Evolutionary conservation across 2,888 invertebrate genomes (phyloP).

Genomic region (Drosophila kuntzei): DNA sequence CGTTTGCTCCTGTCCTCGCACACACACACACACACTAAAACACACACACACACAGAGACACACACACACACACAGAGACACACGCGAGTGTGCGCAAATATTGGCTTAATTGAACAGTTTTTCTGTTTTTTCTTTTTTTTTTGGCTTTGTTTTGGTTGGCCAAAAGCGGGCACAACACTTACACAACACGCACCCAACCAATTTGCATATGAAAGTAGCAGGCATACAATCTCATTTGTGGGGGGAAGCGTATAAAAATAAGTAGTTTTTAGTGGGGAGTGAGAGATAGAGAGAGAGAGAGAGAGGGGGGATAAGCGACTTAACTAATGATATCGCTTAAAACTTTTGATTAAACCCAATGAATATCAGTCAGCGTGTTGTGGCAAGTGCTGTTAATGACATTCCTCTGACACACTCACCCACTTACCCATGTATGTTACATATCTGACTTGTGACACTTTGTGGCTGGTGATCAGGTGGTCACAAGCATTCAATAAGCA

Average conservation of each 20-base stretch:
- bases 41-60: conserved; percentile 17
- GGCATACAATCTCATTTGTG: neutral
- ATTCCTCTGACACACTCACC: conserved; percentile 4
- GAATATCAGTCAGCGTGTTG: neutral
- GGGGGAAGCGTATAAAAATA: neutral
- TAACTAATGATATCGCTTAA: conserved; percentile 47
- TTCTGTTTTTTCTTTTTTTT: conserved; percentile 34
- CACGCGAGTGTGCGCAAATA: conserved; percentile 76
- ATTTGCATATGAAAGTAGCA: conserved; percentile 70
- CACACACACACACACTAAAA: conserved; percentile 25
- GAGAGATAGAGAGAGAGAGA: neutral
- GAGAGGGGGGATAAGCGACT: neutral
- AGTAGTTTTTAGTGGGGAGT: neutral
- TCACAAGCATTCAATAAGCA: conserved; percentile 23
- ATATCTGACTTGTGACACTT: neutral
- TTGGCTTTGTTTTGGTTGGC: conserved; percentile 48
- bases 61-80: conserved; percentile 16
- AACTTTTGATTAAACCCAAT: conserved; percentile 17
- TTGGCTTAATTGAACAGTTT: conserved; percentile 77
- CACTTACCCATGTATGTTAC: neutral
- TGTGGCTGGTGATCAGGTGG: neutral
- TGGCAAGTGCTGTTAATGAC: too few species aligned
- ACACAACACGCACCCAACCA: conserved; percentile 57
- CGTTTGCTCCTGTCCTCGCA: conserved; percentile 32
- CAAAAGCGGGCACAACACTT: conserved; percentile 30